Percentiles rank a stretch among this genome's conserved stretches.
Evolutionary conservation across 2,113 vertebrate species (phyloP).

Genomic region (Corapipo altera): DNA sequence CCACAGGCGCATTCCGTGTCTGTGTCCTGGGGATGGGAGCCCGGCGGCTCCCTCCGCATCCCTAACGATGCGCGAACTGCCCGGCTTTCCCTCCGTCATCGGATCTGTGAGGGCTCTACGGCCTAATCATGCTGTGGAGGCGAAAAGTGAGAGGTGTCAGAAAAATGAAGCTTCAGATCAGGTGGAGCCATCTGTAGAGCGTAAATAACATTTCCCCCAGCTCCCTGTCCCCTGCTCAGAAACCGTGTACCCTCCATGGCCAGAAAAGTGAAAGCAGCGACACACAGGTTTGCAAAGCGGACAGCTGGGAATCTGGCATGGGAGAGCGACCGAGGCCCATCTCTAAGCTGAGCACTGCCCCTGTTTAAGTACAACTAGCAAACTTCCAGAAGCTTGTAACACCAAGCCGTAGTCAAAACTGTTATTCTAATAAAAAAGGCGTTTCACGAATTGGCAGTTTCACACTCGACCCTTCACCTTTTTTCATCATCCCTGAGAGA

Average conservation of each 20-base stretch:
- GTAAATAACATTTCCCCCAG: neutral
- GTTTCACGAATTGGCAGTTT: slow-evolving; percentile 30
- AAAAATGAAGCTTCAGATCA: slow-evolving; percentile 11
- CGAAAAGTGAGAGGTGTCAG: slow-evolving; percentile 42
- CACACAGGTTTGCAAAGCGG: neutral
- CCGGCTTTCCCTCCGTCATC: neutral
- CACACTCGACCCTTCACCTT: neutral
- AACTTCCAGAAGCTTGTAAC: neutral
- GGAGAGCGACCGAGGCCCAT: neutral
- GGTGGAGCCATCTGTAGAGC: neutral
- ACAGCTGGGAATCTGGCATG: neutral
- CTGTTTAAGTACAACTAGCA: neutral
- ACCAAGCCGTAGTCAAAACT: neutral
- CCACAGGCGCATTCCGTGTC: neutral
- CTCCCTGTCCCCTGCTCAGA: neutral
- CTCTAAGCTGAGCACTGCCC: neutral
- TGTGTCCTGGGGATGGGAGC: neutral
- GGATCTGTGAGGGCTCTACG: neutral
- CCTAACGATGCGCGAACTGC: neutral
- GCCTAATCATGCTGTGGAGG: neutral
- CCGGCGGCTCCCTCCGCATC: neutral
- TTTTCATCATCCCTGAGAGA: neutral
- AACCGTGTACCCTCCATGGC: neutral
- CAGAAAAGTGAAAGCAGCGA: neutral
- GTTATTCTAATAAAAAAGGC: neutral